Evolutionary conservation across 2,113 vertebrate species (phyloP).

Genomic region (Pelvicachromis taeniatus): DNA sequence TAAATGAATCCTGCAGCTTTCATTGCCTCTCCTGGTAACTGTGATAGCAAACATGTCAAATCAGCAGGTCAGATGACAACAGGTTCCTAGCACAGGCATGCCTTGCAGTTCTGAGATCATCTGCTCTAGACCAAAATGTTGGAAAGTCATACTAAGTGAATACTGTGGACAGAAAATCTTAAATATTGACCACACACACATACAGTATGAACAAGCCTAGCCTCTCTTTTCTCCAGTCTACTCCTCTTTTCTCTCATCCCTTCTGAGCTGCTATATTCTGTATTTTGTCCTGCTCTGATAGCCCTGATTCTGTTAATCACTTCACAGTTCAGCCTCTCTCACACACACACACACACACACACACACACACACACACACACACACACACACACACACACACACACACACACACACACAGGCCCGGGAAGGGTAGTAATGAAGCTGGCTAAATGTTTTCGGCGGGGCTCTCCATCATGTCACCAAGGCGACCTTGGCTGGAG

Average conservation of each 20-base stretch:
- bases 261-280: background rate
- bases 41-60: background rate
- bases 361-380: background rate
- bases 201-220: background rate
- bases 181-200: background rate
- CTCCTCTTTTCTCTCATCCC: background rate
- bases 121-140: background rate
- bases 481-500: constrained; percentile 44
- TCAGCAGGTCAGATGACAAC: background rate
- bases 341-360: no score
- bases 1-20: background rate
- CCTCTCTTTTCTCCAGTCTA: background rate
- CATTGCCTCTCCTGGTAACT: background rate
- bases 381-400: background rate
- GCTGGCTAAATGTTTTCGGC: constrained; percentile 54
- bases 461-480: constrained; percentile 57
- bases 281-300: constrained; percentile 14
- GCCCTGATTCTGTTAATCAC: constrained; percentile 47
- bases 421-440: constrained; percentile 43
- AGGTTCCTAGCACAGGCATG: background rate
- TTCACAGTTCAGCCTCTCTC: background rate
- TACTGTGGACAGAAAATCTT: background rate
- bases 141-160: background rate
- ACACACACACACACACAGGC: background rate
- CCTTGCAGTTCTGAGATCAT: background rate